Evolutionary conservation across 1,140 invertebrate species (phyloP), one percentile per base, ranked within the genome.

Genomic region (Aphis gossypii): DNA sequence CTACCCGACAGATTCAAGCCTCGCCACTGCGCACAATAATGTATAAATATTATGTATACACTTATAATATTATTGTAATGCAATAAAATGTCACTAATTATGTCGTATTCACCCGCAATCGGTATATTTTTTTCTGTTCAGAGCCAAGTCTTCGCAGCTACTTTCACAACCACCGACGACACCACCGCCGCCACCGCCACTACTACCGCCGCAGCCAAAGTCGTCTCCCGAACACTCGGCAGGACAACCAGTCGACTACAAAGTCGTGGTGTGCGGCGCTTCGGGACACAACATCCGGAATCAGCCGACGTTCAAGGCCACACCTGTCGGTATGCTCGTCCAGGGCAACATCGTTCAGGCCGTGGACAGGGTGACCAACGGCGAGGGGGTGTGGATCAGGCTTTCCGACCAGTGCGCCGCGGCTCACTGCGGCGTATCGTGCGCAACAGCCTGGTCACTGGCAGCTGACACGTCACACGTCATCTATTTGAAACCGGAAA

Each of bases 261-360:
- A 96, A 94, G 97, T 98, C 6, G 96, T 98, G 0, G 97, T 97
- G 94, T 98, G 97, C 95, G 97, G 97, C 9, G 97, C 97, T 60
- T 98, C 97, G 41, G 97, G 97, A 23, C 97, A 98, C 95, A 98
- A 98, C 94, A 97, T 98, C 93, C 95, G 97, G 60, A 96, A 96
- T 94, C 95, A 96, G 94, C 97, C 98, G 2, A 97, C 96, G 94
- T 95, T 98, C n/a, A 97, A 97, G 95, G 97, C 97, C 6, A 96
- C 97, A 9, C 96, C 97, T 25, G 96, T 98, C 89, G 97, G 97
- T 25, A 97, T 97, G 96, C 95, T 98, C 4, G 96, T 97, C 9
- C 95, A 97, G 51, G 97, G 97, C n/a, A 97, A 97, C 95, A 95
- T 96, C 76, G 96, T 98, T 76, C 96, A 96, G 87, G 96, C 97